Conservation (phyloP, 2,888 invertebrate species). For the Vesta saturnalis region DNA sequence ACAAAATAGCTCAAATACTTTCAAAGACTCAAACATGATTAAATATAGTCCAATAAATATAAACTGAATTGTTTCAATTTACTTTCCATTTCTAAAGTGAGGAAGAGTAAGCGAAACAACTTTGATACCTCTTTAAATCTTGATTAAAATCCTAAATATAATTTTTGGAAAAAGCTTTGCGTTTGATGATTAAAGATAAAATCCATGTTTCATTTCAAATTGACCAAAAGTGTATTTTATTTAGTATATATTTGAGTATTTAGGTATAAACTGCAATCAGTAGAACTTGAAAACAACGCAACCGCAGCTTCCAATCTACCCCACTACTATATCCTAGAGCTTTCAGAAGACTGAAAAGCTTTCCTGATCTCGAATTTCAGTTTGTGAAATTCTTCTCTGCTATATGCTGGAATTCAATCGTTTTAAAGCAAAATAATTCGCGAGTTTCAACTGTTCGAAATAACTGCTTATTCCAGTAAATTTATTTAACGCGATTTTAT, state of each 20-base stretch:
- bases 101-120: not conserved
- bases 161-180: not conserved
- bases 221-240: not conserved
- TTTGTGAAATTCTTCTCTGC: constrained; percentile 11
- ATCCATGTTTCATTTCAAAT: constrained; percentile 13
- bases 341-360: constrained; percentile 27
- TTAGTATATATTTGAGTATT: constrained; percentile 23
- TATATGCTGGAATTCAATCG: not conserved
- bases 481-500: no score
- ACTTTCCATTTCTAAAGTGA: not conserved
- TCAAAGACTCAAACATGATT: no score
- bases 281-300: constrained; percentile 32
- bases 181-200: not conserved
- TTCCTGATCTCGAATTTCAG: constrained; percentile 28
- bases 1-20: no score
- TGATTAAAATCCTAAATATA: not conserved
- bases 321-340: constrained; percentile 27
- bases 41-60: no score
- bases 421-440: constrained; percentile 6
- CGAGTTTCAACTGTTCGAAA: no score
- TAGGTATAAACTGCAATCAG: constrained; percentile 28
- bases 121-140: not conserved
- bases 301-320: constrained; percentile 32
- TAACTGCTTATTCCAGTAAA: no score
- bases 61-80: no score